Evolutionary conservation across 1,140 invertebrate species (phyloP).

Genomic region (Drosophila nannoptera): DNA sequence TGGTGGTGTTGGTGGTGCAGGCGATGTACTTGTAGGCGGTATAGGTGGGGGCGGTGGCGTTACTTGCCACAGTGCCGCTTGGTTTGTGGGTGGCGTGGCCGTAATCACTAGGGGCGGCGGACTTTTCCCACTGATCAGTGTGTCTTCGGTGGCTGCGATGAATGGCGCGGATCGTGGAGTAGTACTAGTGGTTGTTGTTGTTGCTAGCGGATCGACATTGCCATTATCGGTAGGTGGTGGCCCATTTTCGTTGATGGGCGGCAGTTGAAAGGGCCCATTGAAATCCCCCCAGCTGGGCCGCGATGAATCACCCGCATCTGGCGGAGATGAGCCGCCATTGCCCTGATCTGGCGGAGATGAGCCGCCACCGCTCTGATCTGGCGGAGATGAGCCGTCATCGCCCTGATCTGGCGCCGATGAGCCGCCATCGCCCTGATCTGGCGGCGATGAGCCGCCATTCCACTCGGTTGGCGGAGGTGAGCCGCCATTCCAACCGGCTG

Average conservation of each 20-base stretch:
- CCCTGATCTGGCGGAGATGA: conserved; percentile 7
- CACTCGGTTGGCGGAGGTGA: conserved; percentile 18
- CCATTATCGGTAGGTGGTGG: conserved; percentile 2
- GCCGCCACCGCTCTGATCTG: conserved; percentile 13
- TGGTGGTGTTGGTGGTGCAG: conserved; percentile 10
- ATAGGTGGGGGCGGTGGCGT: background rate
- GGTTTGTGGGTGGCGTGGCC: conserved; percentile 39
- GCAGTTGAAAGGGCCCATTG: background rate
- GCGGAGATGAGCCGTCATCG: no score
- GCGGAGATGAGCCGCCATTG: no score
- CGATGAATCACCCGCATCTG: background rate
- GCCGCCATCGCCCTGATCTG: no score
- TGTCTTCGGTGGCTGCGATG: background rate
- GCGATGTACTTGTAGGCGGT: no score
- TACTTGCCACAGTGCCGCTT: conserved; percentile 38
- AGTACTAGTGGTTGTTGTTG: background rate
- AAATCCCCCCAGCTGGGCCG: background rate
- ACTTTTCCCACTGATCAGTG: conserved; percentile 16
- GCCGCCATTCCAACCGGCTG: conserved; percentile 17
- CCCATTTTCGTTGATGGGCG: background rate
- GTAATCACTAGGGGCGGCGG: conserved; percentile 21
- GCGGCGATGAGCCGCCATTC: no score
- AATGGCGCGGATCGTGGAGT: background rate
- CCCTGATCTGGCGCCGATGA: no score
- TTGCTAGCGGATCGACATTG: conserved; percentile 15